Evolutionary conservation across 1,140 invertebrate genomes (phyloP), one percentile per base, ranked within the genome.

Genomic region (Chironomus striatipennis): DNA sequence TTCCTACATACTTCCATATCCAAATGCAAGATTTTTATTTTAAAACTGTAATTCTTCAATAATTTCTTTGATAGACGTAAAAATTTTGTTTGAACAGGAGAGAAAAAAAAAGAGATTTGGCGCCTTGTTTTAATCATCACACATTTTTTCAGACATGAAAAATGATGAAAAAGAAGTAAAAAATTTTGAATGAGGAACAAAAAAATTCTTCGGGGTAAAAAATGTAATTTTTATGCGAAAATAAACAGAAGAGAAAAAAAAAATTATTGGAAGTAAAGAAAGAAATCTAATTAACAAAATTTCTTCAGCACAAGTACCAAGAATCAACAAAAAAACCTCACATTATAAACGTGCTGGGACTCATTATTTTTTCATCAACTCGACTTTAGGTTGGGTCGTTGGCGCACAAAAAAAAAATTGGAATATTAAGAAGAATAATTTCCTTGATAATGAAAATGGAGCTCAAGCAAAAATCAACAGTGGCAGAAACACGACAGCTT

Each of bases 361-460:
- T 70, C 65, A 70, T 70, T 70, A 70, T 6, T 20, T 70, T 70
- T 70, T 70, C 65, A 70, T 70, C 65, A 70, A n/a, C n/a, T 12
- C 2, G 47, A 12, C 65, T 20, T 18, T 17, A 70, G 18, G 20
- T 18, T 18, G 2, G 1, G 47, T n/a, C n/a, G n/a, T n/a, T n/a
- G 65, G 65, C 9, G 47, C 9, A n/a, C 9, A n/a, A 57, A 12
- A 57, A n/a, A 57, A 57, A 57, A n/a, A n/a, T 7, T 20, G 64
- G 18, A 5, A 65, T 12, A 65, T 6, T n/a, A 17, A 65, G 10
- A 67, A 0, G 20, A 70, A 70, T 9, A 20, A 21, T 18, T 70
- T 70, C 65, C 65, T 70, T 70, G 65, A 20, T 70, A 70, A 70
- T 70, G 65, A 70, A 70, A 70, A 70, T 18, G 18, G 43, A 12